Evolutionary conservation across 2,888 invertebrate genomes (phyloP), one percentile per base, ranked within the genome.

Genomic region (Acanthopleura granulata): DNA sequence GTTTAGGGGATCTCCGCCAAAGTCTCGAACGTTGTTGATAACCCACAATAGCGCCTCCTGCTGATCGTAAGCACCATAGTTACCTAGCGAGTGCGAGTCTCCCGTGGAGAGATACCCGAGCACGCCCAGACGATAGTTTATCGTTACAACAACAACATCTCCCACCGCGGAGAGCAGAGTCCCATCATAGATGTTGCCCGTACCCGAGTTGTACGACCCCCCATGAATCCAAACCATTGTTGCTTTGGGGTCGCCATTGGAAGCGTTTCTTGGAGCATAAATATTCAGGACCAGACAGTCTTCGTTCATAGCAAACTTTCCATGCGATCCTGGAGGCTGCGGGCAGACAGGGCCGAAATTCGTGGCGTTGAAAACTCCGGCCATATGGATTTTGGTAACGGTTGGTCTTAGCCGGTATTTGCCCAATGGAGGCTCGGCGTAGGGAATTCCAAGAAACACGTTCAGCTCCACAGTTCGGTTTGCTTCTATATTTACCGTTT

Each of bases 231-330:
- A 97, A 72, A 97, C 94, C 80, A 97, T 92, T 86, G 97, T 94
- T 0, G 75, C 22, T 40, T 29, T 22, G 1, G 71, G 71, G 4
- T 27, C 18, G 74, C 96, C 95, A 84, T 75, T 22, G 12, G 25
- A 69, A 95, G 49, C 74, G 49, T 75, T 25, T 25, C 22, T 50
- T 1, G 97, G 97, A 62, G 96, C 95, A 96, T 97, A 97, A 81
- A 98, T 93, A 90, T 97, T 98, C 87, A 98, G 92, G 90, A 97
- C 97, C 9, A 98, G 92, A 88, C 98, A 98, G 91, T 98, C 97
- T 92, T 98, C 98, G 49, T 66, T 66, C 29, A 27, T 27, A 6
- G 16, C 29, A 22, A 66, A 27, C 6, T 18, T 27, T 1, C 6
- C 6, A 16, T 3, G 22, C 66, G 12, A 66, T 3, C 16, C 29